Conservation (phyloP, 2,888 invertebrate genomes). For the Carcina quercana region DNA sequence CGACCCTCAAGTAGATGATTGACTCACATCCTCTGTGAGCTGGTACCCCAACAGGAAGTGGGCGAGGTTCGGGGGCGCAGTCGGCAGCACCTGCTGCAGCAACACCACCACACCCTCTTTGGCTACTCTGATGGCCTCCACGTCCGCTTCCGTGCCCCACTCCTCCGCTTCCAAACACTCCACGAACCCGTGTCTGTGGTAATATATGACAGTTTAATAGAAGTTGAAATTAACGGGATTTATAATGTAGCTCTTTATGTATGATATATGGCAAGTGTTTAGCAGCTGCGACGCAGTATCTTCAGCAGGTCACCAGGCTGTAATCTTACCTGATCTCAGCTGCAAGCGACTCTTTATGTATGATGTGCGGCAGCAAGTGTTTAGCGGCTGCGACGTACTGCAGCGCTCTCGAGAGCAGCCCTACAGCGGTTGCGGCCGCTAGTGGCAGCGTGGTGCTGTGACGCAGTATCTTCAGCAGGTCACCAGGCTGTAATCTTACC, state of each 20-base stretch:
- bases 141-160: slow-evolving; percentile 44
- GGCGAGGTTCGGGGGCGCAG: slow-evolving; percentile 88
- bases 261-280: too few relatives aligned
- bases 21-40: slow-evolving; percentile 81
- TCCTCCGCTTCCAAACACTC: slow-evolving; percentile 86
- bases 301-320: too few relatives aligned
- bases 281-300: too few relatives aligned
- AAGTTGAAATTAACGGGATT: too few relatives aligned
- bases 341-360: slow-evolving; percentile 79
- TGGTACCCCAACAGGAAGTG: slow-evolving; percentile 93
- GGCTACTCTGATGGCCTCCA: slow-evolving; percentile 53
- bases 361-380: slow-evolving; percentile 81
- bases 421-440: slow-evolving; percentile 48
- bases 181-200: slow-evolving; percentile 79
- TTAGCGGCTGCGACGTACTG: slow-evolving; percentile 78
- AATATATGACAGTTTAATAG: not conserved
- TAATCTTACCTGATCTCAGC: slow-evolving; percentile 75
- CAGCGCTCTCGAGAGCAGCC: slow-evolving; percentile 73
- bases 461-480: slow-evolving; percentile 43
- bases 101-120: slow-evolving; percentile 84
- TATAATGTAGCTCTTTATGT: too few relatives aligned
- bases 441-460: slow-evolving; percentile 24
- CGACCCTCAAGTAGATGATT: not conserved
- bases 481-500: slow-evolving; percentile 41
- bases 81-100: slow-evolving; percentile 83